A percentile compares a stretch with the other conserved stretches of the same genome.
phyloP scores from a whole-genome alignment of 2,113 vertebrate species.

The Oreocharis arfaki region DNA sequence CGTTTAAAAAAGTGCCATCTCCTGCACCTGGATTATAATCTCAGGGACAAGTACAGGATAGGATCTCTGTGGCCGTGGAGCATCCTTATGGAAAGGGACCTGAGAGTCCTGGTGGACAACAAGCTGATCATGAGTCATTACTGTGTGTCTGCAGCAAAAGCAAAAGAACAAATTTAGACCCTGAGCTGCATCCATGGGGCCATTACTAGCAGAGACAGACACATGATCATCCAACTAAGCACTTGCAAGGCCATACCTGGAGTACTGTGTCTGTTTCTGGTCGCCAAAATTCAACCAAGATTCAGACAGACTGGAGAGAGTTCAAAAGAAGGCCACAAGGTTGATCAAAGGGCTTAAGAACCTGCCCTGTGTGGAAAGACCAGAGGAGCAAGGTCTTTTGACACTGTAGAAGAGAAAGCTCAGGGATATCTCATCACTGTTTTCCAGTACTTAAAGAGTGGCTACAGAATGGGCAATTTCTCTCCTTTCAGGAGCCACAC shows the following conservation, averaged over 20 bases:
- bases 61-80: neutral
- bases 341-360: neutral
- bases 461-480: neutral
- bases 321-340: too few relatives aligned
- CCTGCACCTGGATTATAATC: neutral
- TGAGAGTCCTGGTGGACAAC: neutral
- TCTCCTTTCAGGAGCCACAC: neutral
- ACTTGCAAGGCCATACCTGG: neutral
- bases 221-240: neutral
- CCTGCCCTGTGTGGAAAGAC: neutral
- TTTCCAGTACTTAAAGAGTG: neutral
- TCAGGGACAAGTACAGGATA: too few relatives aligned
- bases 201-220: neutral
- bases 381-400: neutral
- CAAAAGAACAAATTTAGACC: neutral
- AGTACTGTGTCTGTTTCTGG: neutral
- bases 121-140: neutral
- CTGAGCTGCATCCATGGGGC: neutral
- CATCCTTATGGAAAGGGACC: neutral
- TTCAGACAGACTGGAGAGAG: neutral
- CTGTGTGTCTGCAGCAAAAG: fast-evolving
- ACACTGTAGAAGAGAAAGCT: neutral
- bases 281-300: neutral
- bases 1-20: neutral
- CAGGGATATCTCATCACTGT: neutral